Percentiles rank a stretch among this genome's conserved stretches.
Evolutionary conservation across 2,888 invertebrate species (phyloP).

Genomic region (Macrophya annulata): DNA sequence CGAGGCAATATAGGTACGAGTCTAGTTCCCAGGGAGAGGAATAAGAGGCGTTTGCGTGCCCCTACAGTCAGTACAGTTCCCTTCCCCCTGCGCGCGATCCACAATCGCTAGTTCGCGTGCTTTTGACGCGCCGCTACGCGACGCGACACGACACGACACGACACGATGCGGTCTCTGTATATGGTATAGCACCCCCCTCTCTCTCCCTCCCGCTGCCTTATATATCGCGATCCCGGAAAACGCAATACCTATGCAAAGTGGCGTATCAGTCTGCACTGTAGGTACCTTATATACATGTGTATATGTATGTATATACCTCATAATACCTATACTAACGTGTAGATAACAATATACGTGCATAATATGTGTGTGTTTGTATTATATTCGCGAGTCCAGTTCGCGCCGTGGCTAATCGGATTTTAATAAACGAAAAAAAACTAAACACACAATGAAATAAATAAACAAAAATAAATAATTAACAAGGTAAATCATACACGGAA

Average conservation of each 20-base stretch:
- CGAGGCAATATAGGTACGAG: not conserved
- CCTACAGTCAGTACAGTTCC: not conserved
- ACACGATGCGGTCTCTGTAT: too few species aligned
- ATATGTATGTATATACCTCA: not conserved
- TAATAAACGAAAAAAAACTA: conserved; percentile 27
- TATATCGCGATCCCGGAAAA: conserved; percentile 33
- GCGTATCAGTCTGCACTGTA: conserved; percentile 34
- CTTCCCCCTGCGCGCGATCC: not conserved
- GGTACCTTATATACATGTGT: not conserved
- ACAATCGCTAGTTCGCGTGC: conserved; percentile 48
- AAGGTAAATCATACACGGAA: not conserved
- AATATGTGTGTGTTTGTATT: not conserved
- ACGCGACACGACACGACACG: too few species aligned
- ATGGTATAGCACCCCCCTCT: not conserved
- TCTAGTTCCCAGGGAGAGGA: not conserved
- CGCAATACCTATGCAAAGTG: conserved; percentile 46
- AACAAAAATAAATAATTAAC: not conserved
- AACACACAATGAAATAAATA: not conserved
- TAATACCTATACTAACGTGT: too few species aligned
- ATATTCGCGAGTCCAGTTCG: not conserved
- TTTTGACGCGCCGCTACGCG: conserved; percentile 17
- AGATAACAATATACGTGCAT: too few species aligned
- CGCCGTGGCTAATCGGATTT: conserved; percentile 36
- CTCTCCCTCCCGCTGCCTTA: not conserved
- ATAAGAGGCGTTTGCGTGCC: not conserved